Conservation (phyloP, 1,140 invertebrate species). For the Drosophila suzukii region DNA sequence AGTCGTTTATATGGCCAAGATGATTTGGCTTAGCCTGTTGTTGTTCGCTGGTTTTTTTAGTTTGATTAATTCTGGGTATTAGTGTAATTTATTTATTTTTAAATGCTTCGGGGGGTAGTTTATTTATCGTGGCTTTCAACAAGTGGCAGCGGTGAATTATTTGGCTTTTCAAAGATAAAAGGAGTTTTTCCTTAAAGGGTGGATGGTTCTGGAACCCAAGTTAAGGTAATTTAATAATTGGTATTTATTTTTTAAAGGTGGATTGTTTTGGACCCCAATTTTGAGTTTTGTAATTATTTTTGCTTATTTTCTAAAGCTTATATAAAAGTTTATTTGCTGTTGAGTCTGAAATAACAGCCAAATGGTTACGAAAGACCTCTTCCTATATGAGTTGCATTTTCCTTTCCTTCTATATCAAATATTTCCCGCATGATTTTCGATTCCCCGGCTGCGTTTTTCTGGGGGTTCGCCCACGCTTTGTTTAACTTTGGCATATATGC, state of each 20-base stretch:
- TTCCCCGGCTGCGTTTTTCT: conserved; percentile 23
- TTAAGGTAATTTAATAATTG: neutral
- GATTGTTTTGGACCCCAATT: neutral
- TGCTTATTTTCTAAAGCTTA: neutral
- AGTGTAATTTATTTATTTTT: conserved; percentile 77
- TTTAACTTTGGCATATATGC: conserved; percentile 40
- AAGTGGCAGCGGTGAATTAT: neutral
- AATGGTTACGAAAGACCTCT: conserved; percentile 5
- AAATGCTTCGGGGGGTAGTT: conserved; percentile 44
- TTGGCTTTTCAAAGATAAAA: conserved; percentile 24
- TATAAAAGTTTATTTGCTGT: neutral
- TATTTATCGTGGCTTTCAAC: conserved; percentile 18
- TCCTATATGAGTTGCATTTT: conserved; percentile 9
- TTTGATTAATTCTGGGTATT: conserved; percentile 71
- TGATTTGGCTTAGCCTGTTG: conserved; percentile 30
- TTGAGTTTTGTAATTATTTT: neutral
- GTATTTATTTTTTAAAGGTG: neutral
- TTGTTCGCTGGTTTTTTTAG: conserved; percentile 52
- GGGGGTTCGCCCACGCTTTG: conserved; percentile 37
- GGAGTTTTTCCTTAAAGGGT: neutral
- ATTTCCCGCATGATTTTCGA: conserved; percentile 34
- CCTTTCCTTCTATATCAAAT: conserved; percentile 19
- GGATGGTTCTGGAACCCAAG: neutral
- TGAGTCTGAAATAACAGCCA: neutral
- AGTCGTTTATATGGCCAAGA: conserved; percentile 64